phyloP scores from a whole-genome alignment of 2,888 invertebrate species.

The Geophilus truncorum region DNA sequence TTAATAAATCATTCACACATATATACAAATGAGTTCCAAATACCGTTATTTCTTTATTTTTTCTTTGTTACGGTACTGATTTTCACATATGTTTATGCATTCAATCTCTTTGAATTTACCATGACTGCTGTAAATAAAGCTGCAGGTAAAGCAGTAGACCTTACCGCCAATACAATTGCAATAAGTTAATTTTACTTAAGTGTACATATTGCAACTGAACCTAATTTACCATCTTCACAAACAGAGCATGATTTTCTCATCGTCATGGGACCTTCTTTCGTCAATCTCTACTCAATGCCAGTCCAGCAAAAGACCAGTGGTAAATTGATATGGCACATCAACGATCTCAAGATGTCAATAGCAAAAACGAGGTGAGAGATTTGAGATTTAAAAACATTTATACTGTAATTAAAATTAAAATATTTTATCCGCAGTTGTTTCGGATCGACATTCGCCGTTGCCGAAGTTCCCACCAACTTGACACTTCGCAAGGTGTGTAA shows the following conservation, averaged over 20 bases:
- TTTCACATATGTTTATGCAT: too few species aligned
- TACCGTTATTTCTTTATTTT: too few species aligned
- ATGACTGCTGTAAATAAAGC: too few species aligned
- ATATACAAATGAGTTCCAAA: too few species aligned
- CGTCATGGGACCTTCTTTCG: not conserved
- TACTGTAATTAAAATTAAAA: not conserved
- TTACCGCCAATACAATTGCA: too few species aligned
- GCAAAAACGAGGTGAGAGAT: slow-evolving; percentile 18
- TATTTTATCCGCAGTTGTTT: not conserved
- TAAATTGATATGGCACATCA: not conserved
- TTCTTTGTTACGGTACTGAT: too few species aligned
- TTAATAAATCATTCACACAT: too few species aligned
- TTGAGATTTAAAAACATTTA: not conserved
- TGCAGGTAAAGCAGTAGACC: too few species aligned
- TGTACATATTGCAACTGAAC: not conserved
- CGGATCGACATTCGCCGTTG: slow-evolving; percentile 29
- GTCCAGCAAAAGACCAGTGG: not conserved
- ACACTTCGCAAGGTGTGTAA: not conserved
- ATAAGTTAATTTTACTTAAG: too few species aligned
- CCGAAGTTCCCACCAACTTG: not conserved
- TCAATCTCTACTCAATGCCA: not conserved
- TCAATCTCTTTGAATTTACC: too few species aligned
- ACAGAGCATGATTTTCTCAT: slow-evolving; percentile 3
- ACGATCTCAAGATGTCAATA: not conserved
- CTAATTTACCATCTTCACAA: not conserved